A percentile compares a stretch with the other conserved stretches of the same genome.
These are phyloP conservation scores for Vireo griseus DNA, from an alignment of 2,797 vertebrate genomes.

Conservation along the genomic window DNA sequence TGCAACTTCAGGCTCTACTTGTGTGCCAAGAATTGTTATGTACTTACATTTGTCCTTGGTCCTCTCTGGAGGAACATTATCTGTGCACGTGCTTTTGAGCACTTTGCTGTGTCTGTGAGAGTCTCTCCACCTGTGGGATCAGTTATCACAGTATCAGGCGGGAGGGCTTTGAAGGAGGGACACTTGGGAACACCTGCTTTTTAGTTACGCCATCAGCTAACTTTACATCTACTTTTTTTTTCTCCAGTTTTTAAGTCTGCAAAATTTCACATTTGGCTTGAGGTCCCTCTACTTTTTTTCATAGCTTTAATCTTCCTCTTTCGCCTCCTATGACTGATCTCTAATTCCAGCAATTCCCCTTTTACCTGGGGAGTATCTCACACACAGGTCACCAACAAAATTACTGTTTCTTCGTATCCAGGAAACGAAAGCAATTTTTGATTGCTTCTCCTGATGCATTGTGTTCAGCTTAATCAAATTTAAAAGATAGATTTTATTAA, in stretches of 20 bases:
- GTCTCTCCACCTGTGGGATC: conserved; percentile 79
- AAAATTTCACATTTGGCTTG: background rate
- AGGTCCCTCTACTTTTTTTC: background rate
- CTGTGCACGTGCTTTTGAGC: conserved; percentile 54
- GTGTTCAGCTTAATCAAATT: background rate
- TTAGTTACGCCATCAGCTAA: background rate
- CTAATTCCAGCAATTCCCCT: background rate
- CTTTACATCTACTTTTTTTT: background rate
- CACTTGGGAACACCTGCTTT: background rate
- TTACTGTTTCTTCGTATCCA: background rate
- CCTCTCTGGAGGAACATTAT: conserved; percentile 5
- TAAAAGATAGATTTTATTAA: background rate
- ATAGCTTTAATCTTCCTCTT: background rate
- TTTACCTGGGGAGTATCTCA: background rate
- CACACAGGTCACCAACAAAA: background rate
- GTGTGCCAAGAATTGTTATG: conserved; percentile 43
- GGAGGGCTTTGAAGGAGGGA: background rate
- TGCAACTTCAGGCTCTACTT: conserved; percentile 44
- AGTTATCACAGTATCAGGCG: background rate
- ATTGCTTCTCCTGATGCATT: background rate
- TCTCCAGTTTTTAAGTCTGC: background rate
- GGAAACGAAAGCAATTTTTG: background rate
- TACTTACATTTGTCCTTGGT: conserved; percentile 76
- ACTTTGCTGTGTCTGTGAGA: conserved; percentile 79
- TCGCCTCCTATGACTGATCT: background rate